Percentiles rank a stretch among this genome's conserved stretches.
Conservation (phyloP, 2,797 vertebrate genomes). For the Phrynocephalus forsythii region DNA sequence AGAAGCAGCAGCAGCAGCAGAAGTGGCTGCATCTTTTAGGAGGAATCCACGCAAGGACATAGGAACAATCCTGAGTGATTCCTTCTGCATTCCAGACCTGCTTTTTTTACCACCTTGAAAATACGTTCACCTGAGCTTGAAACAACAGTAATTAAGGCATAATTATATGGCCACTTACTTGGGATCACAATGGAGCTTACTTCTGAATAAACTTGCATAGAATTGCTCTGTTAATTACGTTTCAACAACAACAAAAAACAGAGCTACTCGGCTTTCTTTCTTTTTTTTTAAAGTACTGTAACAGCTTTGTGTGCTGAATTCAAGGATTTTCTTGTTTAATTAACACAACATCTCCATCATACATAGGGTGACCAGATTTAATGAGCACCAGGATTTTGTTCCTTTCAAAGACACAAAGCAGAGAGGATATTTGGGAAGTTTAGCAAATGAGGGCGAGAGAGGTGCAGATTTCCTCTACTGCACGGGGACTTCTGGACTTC, state of each 20-base stretch:
- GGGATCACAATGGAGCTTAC: too few species aligned
- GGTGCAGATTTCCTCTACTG: neutral
- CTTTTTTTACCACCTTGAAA: neutral
- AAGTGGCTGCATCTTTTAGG: neutral
- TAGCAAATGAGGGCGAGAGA: neutral
- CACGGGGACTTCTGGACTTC: neutral
- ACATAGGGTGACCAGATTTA: neutral
- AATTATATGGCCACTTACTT: too few species aligned
- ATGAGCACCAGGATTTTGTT: neutral
- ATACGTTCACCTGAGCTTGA: neutral
- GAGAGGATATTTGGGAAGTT: neutral
- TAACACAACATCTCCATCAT: slow-evolving; percentile 19
- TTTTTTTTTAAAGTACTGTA: neutral
- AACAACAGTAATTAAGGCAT: neutral
- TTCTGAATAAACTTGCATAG: too few species aligned
- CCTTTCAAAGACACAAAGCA: neutral
- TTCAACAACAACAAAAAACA: neutral
- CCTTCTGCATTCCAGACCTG: neutral
- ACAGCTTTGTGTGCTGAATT: slow-evolving; percentile 11
- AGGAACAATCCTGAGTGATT: neutral
- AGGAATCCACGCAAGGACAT: neutral
- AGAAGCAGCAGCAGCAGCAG: neutral
- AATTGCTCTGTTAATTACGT: too few species aligned
- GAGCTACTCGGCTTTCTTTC: slow-evolving; percentile 8
- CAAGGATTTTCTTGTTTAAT: slow-evolving; percentile 35